Evolutionary conservation across 2,888 invertebrate genomes (phyloP).

Genomic region (Hecatera dysodea): DNA sequence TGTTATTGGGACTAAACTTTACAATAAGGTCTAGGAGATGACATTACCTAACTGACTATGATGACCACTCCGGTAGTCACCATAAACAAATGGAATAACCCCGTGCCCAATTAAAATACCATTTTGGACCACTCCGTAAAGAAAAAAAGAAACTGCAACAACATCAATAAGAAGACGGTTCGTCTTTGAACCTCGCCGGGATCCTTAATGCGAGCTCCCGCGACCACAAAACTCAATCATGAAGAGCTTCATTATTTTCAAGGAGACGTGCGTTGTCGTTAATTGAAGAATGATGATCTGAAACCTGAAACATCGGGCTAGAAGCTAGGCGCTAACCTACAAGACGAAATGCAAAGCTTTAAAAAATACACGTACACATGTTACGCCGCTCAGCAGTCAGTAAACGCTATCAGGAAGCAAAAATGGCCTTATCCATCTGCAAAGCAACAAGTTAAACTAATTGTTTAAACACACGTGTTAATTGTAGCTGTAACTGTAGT

Average conservation of each 20-base stretch:
- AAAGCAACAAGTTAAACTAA: constrained; percentile 7
- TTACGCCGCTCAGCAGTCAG: constrained; percentile 8
- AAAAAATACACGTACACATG: background rate
- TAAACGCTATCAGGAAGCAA: constrained; percentile 8
- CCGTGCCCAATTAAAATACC: background rate
- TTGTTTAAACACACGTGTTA: constrained; percentile 22
- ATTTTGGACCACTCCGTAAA: no score
- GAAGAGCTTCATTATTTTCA: background rate
- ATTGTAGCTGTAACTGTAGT: constrained; percentile 10
- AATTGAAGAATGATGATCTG: background rate
- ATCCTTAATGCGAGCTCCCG: no score
- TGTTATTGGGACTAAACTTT: background rate
- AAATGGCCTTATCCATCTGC: constrained; percentile 13
- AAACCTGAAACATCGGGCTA: background rate
- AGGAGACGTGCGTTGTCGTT: background rate
- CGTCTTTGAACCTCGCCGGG: background rate
- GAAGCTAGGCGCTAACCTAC: background rate
- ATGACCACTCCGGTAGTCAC: background rate
- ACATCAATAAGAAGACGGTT: background rate
- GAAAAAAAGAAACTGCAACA: no score
- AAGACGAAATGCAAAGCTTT: background rate
- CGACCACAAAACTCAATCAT: background rate
- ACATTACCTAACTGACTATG: background rate
- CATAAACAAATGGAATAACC: background rate
- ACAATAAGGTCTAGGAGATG: background rate